Conservation (phyloP, 1,140 invertebrate genomes). For the Samia ricini region DNA sequence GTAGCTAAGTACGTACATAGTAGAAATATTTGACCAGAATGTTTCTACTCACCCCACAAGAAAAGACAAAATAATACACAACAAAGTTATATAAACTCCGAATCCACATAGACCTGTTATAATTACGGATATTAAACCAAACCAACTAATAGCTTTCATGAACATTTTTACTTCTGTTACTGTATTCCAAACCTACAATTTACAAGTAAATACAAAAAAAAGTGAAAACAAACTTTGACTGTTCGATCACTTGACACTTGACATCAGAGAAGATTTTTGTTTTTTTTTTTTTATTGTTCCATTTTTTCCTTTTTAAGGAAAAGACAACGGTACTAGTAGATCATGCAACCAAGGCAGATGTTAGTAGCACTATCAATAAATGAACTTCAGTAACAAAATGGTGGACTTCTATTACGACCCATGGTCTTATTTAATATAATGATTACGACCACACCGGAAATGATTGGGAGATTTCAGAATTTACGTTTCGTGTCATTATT, state of each 20-base stretch:
- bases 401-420: too few relatives aligned
- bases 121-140: constrained; percentile 59
- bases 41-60: constrained; percentile 53
- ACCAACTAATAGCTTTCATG: constrained; percentile 53
- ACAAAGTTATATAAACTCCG: constrained; percentile 55
- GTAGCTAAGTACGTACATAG: not conserved
- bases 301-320: too few relatives aligned
- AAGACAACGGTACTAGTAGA: too few relatives aligned
- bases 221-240: constrained; percentile 31
- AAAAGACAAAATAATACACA: constrained; percentile 60
- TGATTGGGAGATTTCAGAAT: too few relatives aligned
- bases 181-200: constrained; percentile 23
- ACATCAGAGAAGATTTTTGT: not conserved
- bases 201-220: constrained; percentile 26
- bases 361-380: too few relatives aligned
- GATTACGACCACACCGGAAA: too few relatives aligned
- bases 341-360: too few relatives aligned
- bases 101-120: constrained; percentile 61
- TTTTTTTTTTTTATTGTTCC: too few relatives aligned
- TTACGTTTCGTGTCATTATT: too few relatives aligned
- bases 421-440: too few relatives aligned
- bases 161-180: constrained; percentile 31
- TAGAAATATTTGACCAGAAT: not conserved
- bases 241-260: not conserved
- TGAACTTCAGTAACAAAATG: too few relatives aligned